phyloP scores from a whole-genome alignment of 2,888 invertebrate species.

The Diadegma fenestrale region DNA sequence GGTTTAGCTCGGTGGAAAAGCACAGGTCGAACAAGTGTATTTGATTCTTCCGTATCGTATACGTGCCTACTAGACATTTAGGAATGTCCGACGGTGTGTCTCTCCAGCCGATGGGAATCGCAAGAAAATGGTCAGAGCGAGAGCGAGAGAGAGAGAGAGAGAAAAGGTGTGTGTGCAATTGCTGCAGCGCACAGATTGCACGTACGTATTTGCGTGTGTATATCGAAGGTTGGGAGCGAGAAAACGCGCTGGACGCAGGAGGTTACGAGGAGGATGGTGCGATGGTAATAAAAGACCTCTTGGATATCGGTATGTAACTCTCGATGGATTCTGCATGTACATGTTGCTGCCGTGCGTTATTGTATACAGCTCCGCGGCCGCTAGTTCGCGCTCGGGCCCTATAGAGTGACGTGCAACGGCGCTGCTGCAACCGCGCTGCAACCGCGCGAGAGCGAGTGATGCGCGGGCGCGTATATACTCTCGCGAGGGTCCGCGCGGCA shows the following conservation, averaged over 20 bases:
- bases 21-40: slow-evolving; percentile 16
- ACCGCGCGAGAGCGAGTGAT: slow-evolving; percentile 10
- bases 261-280: slow-evolving; percentile 32
- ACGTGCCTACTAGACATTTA: slow-evolving; percentile 10
- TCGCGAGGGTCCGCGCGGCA: slow-evolving; percentile 10
- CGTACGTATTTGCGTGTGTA: slow-evolving; percentile 22
- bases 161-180: slow-evolving; percentile 55
- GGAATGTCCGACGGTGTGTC: slow-evolving; percentile 37
- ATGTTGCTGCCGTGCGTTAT: slow-evolving; percentile 13
- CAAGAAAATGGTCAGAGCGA: background rate
- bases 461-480: slow-evolving; percentile 27
- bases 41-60: slow-evolving; percentile 30
- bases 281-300: slow-evolving; percentile 42
- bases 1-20: background rate
- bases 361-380: background rate
- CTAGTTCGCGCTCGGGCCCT: background rate
- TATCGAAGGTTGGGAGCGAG: slow-evolving; percentile 12
- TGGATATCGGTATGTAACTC: slow-evolving; percentile 12
- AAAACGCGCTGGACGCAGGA: slow-evolving; percentile 17
- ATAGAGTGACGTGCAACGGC: slow-evolving; percentile 9
- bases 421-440: background rate
- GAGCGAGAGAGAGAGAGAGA: background rate
- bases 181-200: slow-evolving; percentile 30
- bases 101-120: slow-evolving; percentile 11
- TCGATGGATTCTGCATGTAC: slow-evolving; percentile 4